Evolutionary conservation across 2,797 vertebrate species (phyloP), one percentile per base, ranked within the genome.

Genomic region (Sebastes kiyomatsui): DNA sequence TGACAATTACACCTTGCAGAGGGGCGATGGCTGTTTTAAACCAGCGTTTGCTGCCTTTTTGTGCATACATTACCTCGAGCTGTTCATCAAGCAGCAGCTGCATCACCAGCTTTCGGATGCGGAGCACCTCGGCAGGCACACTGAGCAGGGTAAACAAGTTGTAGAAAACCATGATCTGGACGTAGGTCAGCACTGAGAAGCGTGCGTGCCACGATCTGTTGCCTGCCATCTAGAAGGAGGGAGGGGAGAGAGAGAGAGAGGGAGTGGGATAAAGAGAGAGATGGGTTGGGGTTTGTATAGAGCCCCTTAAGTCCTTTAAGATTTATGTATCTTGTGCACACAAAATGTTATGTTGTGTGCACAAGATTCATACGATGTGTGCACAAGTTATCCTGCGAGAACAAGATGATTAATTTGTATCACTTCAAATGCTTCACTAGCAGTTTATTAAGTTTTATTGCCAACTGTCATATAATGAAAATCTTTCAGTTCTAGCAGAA

Each of bases 131-230:
- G 56, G 95, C 94, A 22, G 96, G 94, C 68, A 95, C 94, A 88
- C 96, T 97, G 87, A 99, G 96, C 92, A 99, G 96, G 80, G 97
- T 97, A 92, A 99, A 99, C 87, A 99, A 95, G 94, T 99, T 99
- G 95, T 99, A 99, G 95, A 99, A 99, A 67, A 99, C 98, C 96
- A 97, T 98, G 86, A 97, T 97, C 95, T 99, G 98, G 91, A 99
- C 96, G 96, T 98, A 99, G 93, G 97, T 98, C 89, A 99, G 91
- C 13, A 99, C 95, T 10, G 98, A 97, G 89, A 96, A 99, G 80
- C 97, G 96, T 5, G 98, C 96, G 68, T 99, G 98, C 98, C 98
- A 99, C 67, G 97, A 99, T 95, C 96, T 97, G 95, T 96, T 97
- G 87, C 93, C 95, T 78, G 97, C 96, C 89, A 97, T 98, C 98